Percentiles rank a stretch among this genome's conserved stretches.
phyloP scores from a whole-genome alignment of 2,888 invertebrate genomes.

The Hymenopus coronatus region DNA sequence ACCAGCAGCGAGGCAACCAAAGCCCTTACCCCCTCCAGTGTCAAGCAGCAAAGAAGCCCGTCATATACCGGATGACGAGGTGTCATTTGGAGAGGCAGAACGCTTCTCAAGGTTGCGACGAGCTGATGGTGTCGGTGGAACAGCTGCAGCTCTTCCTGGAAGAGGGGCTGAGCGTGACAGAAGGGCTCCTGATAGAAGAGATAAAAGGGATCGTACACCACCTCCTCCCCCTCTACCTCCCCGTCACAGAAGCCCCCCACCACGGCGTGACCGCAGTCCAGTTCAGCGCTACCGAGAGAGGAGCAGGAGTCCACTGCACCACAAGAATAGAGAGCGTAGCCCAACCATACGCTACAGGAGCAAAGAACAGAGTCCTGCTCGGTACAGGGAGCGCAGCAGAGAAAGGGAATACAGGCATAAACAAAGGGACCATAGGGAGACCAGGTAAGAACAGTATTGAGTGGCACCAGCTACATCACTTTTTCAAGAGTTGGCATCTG shows the following conservation, averaged over 20 bases:
- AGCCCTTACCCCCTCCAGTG: constrained; percentile 39
- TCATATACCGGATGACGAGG: constrained; percentile 47
- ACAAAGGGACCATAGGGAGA: constrained; percentile 43
- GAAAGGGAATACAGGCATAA: constrained; percentile 38
- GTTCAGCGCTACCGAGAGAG: constrained; percentile 41
- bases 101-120: constrained; percentile 34
- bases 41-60: constrained; percentile 37
- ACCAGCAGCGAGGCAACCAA: constrained; percentile 39
- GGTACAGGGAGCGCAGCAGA: constrained; percentile 43
- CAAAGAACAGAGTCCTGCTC: constrained; percentile 42
- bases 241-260: constrained; percentile 41
- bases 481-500: no score
- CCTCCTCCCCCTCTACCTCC: constrained; percentile 42
- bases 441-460: constrained; percentile 34
- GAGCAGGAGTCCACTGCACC: constrained; percentile 34
- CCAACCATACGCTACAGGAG: constrained; percentile 38
- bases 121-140: constrained; percentile 25
- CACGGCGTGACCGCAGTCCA: constrained; percentile 36
- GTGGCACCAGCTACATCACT: no score
- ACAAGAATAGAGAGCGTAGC: constrained; percentile 13
- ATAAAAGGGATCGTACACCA: constrained; percentile 27
- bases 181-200: constrained; percentile 36
- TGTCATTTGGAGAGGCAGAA: constrained; percentile 49
- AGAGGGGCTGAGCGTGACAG: constrained; percentile 40
- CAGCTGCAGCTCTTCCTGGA: constrained; percentile 39